Evolutionary conservation across 1,140 invertebrate genomes (phyloP).

Genomic region (Aphaenogaster floridana): DNA sequence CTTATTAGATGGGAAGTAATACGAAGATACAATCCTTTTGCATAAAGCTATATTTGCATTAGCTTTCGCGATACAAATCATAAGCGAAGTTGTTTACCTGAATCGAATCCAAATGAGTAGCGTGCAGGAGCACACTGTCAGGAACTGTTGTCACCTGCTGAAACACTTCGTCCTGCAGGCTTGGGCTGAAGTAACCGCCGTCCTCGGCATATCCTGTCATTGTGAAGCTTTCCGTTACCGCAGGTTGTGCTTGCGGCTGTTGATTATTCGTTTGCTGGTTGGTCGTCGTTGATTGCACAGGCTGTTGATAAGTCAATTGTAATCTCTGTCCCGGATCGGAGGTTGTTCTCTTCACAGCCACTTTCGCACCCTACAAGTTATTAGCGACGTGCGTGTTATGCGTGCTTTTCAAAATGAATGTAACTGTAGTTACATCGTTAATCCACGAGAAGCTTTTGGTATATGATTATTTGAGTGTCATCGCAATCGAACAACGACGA

Average conservation of each 20-base stretch:
- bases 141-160: constrained; percentile 89
- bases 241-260: constrained; percentile 81
- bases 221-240: constrained; percentile 87
- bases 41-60: neutral
- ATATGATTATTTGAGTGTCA: neutral
- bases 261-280: constrained; percentile 81
- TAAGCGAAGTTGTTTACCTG: constrained; percentile 80
- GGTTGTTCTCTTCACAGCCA: constrained; percentile 89
- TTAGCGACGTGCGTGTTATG: neutral
- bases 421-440: neutral
- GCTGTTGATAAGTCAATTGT: constrained; percentile 83
- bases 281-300: constrained; percentile 71
- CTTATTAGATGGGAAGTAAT: neutral
- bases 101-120: constrained; percentile 89
- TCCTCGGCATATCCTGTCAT: constrained; percentile 90
- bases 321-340: constrained; percentile 90
- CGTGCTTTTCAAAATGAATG: neutral
- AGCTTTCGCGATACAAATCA: neutral
- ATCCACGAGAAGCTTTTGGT: neutral
- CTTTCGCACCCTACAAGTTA: constrained; percentile 88
- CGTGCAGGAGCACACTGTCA: constrained; percentile 91
- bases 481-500: neutral
- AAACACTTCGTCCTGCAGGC: constrained; percentile 92
- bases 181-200: constrained; percentile 91
- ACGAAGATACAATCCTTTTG: neutral